These are phyloP conservation scores for Todiramphus saurophagus DNA, from an alignment of 2,113 vertebrate species.

Conservation along the genomic window DNA sequence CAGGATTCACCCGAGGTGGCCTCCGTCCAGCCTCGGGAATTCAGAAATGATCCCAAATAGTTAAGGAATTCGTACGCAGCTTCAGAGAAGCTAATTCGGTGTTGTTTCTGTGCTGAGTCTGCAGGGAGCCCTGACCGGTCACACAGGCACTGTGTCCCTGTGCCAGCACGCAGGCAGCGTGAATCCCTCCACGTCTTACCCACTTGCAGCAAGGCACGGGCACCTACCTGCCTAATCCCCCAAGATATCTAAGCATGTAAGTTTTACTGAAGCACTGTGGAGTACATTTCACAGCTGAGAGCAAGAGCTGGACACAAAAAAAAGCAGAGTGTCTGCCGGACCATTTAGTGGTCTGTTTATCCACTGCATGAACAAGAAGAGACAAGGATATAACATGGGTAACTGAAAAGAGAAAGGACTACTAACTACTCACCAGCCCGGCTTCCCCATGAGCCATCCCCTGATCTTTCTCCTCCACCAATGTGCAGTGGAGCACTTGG, in stretches of 20 bases:
- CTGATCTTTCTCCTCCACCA: background rate
- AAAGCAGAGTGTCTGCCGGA: background rate
- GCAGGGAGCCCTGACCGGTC: background rate
- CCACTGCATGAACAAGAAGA: background rate
- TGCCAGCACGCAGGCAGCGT: background rate
- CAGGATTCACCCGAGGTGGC: background rate
- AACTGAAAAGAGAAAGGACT: background rate
- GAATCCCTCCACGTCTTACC: accelerated
- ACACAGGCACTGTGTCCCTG: accelerated
- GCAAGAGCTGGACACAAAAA: background rate
- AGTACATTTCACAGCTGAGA: background rate
- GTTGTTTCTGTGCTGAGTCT: background rate
- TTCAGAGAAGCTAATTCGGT: background rate
- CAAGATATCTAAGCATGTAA: background rate
- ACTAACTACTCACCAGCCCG: background rate
- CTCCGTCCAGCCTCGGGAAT: background rate
- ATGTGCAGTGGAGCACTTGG: background rate
- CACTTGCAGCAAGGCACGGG: background rate
- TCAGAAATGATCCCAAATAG: background rate
- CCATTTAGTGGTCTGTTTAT: background rate
- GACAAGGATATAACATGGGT: background rate
- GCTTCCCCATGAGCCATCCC: background rate
- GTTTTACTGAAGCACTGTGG: background rate
- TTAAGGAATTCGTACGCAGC: background rate
- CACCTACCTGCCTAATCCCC: background rate